Conservation (phyloP, 2,888 invertebrate species). For the Macrostomum cliftonense region DNA sequence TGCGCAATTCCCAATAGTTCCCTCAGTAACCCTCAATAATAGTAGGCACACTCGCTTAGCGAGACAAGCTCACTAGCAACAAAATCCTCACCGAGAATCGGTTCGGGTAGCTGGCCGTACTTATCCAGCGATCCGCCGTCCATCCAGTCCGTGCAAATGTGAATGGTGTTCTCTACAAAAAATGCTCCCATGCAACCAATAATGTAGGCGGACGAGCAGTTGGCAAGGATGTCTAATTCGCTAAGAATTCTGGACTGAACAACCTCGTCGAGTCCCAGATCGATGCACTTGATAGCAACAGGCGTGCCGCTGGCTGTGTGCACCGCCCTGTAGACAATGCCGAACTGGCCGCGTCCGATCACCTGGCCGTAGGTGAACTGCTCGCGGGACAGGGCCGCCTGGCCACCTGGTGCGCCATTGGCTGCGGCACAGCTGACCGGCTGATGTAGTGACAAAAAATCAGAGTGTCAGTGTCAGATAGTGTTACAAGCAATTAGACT, state of each 20-base stretch:
- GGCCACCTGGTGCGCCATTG: too few species aligned
- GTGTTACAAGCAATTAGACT: too few species aligned
- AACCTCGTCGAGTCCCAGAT: not conserved
- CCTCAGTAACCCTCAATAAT: too few species aligned
- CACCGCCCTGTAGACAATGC: conserved; percentile 4
- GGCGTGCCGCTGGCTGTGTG: too few species aligned
- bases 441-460: too few species aligned
- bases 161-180: not conserved
- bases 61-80: too few species aligned
- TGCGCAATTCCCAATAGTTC: too few species aligned
- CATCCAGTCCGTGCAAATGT: conserved; percentile 5
- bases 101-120: too few species aligned
- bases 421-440: too few species aligned
- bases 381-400: not conserved
- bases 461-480: too few species aligned
- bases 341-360: conserved; percentile 7
- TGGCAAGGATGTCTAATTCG: not conserved
- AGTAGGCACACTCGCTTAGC: too few species aligned
- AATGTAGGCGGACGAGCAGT: not conserved
- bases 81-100: too few species aligned
- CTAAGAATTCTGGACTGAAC: not conserved
- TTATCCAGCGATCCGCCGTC: not conserved
- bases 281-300: not conserved
- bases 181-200: not conserved
- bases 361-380: conserved; percentile 3